Base-by-base conservation (phyloP, 2,888 invertebrate species). In the Thyatira batis region DNA sequence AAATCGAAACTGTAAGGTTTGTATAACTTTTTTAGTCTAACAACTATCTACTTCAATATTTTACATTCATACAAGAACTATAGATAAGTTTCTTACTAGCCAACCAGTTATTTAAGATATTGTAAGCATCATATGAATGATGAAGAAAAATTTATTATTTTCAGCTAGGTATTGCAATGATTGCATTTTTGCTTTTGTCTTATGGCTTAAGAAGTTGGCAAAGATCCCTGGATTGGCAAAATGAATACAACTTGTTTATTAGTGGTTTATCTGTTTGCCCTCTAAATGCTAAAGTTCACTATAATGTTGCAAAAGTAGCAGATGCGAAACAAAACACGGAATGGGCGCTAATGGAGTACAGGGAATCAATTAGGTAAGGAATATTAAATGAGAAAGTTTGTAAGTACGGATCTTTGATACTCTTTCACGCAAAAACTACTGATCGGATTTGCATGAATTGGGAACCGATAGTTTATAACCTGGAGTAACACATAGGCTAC, bases 241-340 rank as follows among this genome's bases (percentile, higher is more conserved):
- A 90, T 52, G 98, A 98, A 84, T 94, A 94, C 66, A 82, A 87
- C 13, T 87, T 99, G 33, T 99, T 98, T 80, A 87, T 92, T 48
- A 96, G 97, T 23, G 99, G 96, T 0, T 84, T 97, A n/a, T 79
- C 92, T 21, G 97, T 99, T 13, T 99, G 99, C 78, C 98, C 99
- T 0, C 91, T 95, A 48, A 99, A 99, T 91, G 98, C 99, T 20
- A 99, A 99, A 93, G 96, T 96, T 3, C 95, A 93, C 69, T 99
- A 99, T 80, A 99, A 99, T 83, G 95, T 98, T 51, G 99, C 96
- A 0, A 98, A 98, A 84, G 94, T 95, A 57, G 95, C 96, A 11
- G 96, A 96, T 0, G 97, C 98, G 71, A 89, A 90, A 28, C 95
- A 96, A 6, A 90, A 96, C 58, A 92, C 92, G 45, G 84, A 90